Conservation (phyloP, 2,113 vertebrate species). For the Rhineura floridana region DNA sequence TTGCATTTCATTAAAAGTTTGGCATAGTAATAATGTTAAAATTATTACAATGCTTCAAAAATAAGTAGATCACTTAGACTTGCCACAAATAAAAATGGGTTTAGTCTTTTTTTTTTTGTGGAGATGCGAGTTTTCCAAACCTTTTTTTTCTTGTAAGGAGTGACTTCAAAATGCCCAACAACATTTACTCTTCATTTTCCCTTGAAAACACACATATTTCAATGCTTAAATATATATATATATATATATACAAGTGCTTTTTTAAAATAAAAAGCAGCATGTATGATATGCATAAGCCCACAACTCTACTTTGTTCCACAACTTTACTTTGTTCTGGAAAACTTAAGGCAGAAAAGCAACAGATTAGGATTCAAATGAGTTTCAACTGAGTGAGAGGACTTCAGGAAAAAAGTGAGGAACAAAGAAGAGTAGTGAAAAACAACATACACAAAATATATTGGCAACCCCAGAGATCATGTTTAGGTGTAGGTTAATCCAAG, state of each 20-base stretch:
- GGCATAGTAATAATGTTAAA: neutral
- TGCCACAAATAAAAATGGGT: neutral
- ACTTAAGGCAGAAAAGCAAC: neutral
- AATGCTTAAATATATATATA: neutral
- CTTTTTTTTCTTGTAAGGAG: neutral
- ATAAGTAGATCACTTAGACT: neutral
- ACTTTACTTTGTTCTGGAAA: neutral
- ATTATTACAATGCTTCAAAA: neutral
- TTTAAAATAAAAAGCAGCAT: neutral
- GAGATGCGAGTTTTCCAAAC: neutral
- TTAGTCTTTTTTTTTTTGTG: neutral
- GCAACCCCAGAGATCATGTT: neutral
- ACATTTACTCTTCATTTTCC: neutral
- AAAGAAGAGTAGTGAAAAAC: neutral
- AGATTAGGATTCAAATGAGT: neutral
- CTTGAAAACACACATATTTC: neutral
- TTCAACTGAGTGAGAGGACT: neutral
- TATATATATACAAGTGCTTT: neutral
- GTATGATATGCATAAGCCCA: neutral
- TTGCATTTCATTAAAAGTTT: neutral
- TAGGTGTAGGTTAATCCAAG: neutral
- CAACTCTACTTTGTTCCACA: neutral
- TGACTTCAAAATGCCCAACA: neutral
- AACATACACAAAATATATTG: neutral
- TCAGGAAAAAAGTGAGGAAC: neutral